These are phyloP conservation scores for Agrotis exclamationis DNA, from an alignment of 2,888 invertebrate species.

Conservation along the genomic window DNA sequence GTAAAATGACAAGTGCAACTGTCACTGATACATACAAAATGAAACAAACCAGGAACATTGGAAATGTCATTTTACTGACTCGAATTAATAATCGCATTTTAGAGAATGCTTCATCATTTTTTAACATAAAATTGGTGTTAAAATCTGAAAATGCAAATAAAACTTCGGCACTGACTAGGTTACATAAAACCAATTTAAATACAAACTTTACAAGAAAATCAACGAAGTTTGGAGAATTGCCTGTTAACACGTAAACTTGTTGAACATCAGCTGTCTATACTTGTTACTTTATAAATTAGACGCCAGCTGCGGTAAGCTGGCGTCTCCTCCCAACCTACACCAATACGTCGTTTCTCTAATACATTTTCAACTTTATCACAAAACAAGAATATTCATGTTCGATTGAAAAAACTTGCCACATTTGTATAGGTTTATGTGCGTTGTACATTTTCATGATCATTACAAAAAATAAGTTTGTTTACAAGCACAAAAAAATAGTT, in stretches of 20 bases:
- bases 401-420: too few species aligned
- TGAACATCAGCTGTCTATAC: slow-evolving; percentile 1
- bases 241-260: neutral
- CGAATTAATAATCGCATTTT: too few species aligned
- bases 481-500: neutral
- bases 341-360: too few species aligned
- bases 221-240: neutral
- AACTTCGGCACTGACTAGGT: neutral
- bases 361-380: too few species aligned
- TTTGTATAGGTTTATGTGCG: too few species aligned
- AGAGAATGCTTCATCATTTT: neutral
- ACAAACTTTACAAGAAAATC: neutral
- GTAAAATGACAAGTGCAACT: too few species aligned
- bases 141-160: neutral
- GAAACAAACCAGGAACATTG: too few species aligned
- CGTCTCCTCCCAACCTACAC: too few species aligned
- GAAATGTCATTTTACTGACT: too few species aligned
- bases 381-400: too few species aligned
- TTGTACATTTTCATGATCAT: slow-evolving; percentile 1
- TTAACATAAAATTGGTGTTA: neutral
- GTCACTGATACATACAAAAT: too few species aligned
- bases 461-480: neutral
- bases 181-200: neutral
- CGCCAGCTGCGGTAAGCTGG: too few species aligned
- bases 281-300: slow-evolving; percentile 3